These are phyloP conservation scores for Sebastes schlegelii DNA, from an alignment of 2,113 vertebrate genomes.

Conservation along the genomic window DNA sequence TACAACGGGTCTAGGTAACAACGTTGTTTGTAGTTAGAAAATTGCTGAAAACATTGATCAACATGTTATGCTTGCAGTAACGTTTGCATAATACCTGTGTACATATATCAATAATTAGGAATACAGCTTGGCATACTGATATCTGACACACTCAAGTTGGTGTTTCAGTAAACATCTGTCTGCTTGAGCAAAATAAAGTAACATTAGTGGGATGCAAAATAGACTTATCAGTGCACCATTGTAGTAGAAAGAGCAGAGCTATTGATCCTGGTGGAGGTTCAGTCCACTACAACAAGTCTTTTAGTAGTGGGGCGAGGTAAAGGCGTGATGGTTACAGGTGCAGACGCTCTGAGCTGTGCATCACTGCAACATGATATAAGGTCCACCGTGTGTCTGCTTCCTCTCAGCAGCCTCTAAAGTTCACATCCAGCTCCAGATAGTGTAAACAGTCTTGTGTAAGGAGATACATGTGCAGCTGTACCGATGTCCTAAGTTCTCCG, in stretches of 20 bases:
- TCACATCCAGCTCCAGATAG: neutral
- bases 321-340: conserved; percentile 27
- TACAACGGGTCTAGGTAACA: neutral
- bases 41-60: neutral
- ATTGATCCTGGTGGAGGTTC: conserved; percentile 22
- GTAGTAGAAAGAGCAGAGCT: neutral
- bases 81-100: neutral
- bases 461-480: conserved; percentile 9
- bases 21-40: neutral
- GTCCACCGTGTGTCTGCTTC: conserved; percentile 25
- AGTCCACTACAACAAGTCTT: conserved; percentile 9
- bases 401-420: conserved; percentile 23
- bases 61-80: neutral
- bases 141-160: neutral
- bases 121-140: neutral
- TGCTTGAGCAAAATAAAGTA: neutral
- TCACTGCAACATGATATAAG: conserved; percentile 40
- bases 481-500: neutral
- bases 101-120: neutral
- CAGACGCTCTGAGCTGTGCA: neutral
- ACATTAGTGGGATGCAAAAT: neutral
- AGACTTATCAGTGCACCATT: neutral
- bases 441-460: conserved; percentile 14
- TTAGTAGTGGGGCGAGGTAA: neutral
- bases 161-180: neutral